Base-by-base conservation (phyloP, 2,888 invertebrate species). In the Philereme transversata region DNA sequence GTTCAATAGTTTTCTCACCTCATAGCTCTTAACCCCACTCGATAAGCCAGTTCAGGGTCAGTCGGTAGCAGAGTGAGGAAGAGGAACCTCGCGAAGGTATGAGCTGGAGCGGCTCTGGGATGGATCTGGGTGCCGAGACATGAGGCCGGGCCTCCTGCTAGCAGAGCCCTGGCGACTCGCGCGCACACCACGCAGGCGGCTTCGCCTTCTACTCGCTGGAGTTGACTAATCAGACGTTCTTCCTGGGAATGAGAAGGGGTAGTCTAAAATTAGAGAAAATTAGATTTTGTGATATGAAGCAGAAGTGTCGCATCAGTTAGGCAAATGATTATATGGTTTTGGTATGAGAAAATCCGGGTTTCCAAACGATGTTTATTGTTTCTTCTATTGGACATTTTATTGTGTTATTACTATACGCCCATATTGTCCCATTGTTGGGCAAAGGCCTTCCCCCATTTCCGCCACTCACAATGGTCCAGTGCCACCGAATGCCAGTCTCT, bases 101-200 rank as follows among this genome's bases (percentile, higher is more conserved):
- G 97, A 93, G 97, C 96, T 11, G 97, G 97, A 70, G 96, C 95
- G 44, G 96, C 96, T 72, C 97, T 95, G 0, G 96, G 95, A 82
- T 96, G 96, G 68, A 97, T 95, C n/a, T 84, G 79, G 11, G 92
- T 85, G 34, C 96, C 96, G 33, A 97, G 93, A 43, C 96, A 96
- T 68, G 96, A 96, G 6, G 95, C 95, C 0, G 96, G 96, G 0
- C 97, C 97, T 48, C 96, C 96, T 76, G 95, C 96, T 33, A 97
- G 87, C 62, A 97, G 87, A 57, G 96, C 94, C 34, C 93, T 88
- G 4, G 96, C 95, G 74, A 95, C 96, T 50, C 95, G 89, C 50
- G 94, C 92, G 72, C 96, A 89, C 22, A 97, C 96, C 1, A 94
- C 94, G 52, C 96, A 88, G 56, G 94, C 94, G 57, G 95, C 94